phyloP scores from a whole-genome alignment of 2,888 invertebrate species.

The Piscicola geometra region DNA sequence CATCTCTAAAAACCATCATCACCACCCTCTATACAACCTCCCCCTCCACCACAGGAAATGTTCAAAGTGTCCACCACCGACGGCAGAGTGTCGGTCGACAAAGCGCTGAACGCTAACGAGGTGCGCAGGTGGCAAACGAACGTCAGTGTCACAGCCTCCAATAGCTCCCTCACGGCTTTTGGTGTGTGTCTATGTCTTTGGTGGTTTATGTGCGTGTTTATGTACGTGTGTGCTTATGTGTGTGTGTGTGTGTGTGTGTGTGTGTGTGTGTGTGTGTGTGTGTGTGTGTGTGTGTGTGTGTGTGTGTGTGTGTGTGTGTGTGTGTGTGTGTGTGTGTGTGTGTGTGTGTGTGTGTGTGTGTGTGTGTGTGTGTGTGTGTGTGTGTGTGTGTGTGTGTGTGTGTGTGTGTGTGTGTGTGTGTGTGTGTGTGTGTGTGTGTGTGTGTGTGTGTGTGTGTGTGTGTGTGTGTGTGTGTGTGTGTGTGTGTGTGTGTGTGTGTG shows the following conservation, averaged over 20 bases:
- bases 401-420: constrained; percentile 17
- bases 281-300: constrained; percentile 20
- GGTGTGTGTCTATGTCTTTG: constrained; percentile 58
- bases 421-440: constrained; percentile 23
- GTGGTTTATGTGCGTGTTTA: no score
- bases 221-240: no score
- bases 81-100: constrained; percentile 69
- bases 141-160: constrained; percentile 76
- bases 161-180: constrained; percentile 68
- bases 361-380: constrained; percentile 22
- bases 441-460: constrained; percentile 16
- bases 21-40: no score
- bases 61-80: constrained; percentile 74
- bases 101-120: constrained; percentile 71
- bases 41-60: constrained; percentile 63
- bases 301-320: constrained; percentile 26
- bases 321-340: constrained; percentile 25
- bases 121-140: constrained; percentile 71
- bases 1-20: no score
- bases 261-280: constrained; percentile 17
- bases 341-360: constrained; percentile 25
- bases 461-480: constrained; percentile 20
- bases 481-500: constrained; percentile 24
- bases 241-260: no score
- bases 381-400: constrained; percentile 24